Percentiles rank a stretch among this genome's conserved stretches.
phyloP scores from a whole-genome alignment of 2,797 vertebrate genomes.

The Pangasius larnaudii region DNA sequence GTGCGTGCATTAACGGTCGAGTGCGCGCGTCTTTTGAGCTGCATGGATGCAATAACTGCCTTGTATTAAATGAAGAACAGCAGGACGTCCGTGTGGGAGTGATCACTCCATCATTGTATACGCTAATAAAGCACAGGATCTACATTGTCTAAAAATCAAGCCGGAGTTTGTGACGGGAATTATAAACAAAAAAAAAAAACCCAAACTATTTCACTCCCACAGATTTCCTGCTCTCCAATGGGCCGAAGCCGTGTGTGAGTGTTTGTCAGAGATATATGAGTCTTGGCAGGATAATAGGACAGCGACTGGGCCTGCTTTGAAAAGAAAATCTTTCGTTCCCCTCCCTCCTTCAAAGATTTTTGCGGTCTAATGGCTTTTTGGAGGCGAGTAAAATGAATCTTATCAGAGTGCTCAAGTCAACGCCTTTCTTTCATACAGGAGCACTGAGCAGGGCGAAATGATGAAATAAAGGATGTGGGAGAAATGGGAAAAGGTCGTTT shows the following conservation, averaged over 20 bases:
- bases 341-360: slow-evolving; percentile 22
- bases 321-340: slow-evolving; percentile 51
- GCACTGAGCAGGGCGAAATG: neutral
- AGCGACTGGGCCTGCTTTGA: slow-evolving; percentile 60
- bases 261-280: slow-evolving; percentile 60
- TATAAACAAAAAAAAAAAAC: slow-evolving; percentile 49
- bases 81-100: slow-evolving; percentile 27
- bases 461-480: slow-evolving; percentile 16
- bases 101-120: slow-evolving; percentile 25
- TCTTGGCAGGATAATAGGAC: slow-evolving; percentile 65
- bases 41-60: slow-evolving; percentile 27
- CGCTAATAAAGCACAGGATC: slow-evolving; percentile 58
- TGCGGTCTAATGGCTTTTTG: slow-evolving; percentile 29
- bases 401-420: slow-evolving; percentile 32
- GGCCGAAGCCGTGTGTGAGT: slow-evolving; percentile 52
- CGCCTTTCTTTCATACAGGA: slow-evolving; percentile 4
- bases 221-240: slow-evolving; percentile 75
- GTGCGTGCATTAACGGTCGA: slow-evolving; percentile 31
- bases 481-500: neutral
- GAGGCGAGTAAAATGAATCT: slow-evolving; percentile 34
- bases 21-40: slow-evolving; percentile 1
- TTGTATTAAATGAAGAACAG: slow-evolving; percentile 24
- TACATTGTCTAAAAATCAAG: slow-evolving; percentile 55
- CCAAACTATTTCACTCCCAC: slow-evolving; percentile 77
- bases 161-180: slow-evolving; percentile 66